Base-by-base conservation (phyloP, 1,140 invertebrate genomes). In the Mesaphorura yosii region DNA sequence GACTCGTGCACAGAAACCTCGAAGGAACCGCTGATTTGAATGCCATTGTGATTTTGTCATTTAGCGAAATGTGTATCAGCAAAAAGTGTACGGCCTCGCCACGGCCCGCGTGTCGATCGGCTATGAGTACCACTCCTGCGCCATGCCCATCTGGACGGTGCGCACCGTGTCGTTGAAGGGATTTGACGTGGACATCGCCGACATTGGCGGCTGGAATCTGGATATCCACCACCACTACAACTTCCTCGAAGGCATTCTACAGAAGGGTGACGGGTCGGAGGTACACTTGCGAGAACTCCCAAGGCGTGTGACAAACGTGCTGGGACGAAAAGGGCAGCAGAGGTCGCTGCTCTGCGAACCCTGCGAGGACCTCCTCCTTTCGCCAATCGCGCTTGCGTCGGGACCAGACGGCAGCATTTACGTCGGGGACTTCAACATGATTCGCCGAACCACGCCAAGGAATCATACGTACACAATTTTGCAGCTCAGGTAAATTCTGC, bases 141-240 rank as follows among this genome's bases (percentile, higher is more conserved):
- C 75, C 2, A 77, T 81, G 34, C 80, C 91, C 1, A 83, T 95
- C 38, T 97, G 93, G 93, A 88, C 91, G 62, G 88, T 86, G 1
- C 85, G 91, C 67, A 93, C 88, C 7, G 87, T 88, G 2, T 88
- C 83, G 19, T 71, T 98, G 55, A 85, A 90, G 69, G 95, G 93
- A n/a, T 95, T 94, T 72, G 90, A 96, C 68, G 87, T 97, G 27
- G 88, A 93, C 59, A 94, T 95, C 52, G 93, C 92, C 0, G 89
- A 95, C 67, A 86, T 98, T 40, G 92, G 92, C 1, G 91, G 89
- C 12, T 98, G 93, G 94, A 93, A 93, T 51, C 71, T 98, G 19
- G 87, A 97, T 66, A 92, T 97, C 49, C 93, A 97, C 72, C 93
- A 98, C 69, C 89, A 94, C 68, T 96, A 97, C 71, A 97, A 98